Evolutionary conservation across 2,113 vertebrate genomes (phyloP).

Genomic region (Colistium nudipinnis): DNA sequence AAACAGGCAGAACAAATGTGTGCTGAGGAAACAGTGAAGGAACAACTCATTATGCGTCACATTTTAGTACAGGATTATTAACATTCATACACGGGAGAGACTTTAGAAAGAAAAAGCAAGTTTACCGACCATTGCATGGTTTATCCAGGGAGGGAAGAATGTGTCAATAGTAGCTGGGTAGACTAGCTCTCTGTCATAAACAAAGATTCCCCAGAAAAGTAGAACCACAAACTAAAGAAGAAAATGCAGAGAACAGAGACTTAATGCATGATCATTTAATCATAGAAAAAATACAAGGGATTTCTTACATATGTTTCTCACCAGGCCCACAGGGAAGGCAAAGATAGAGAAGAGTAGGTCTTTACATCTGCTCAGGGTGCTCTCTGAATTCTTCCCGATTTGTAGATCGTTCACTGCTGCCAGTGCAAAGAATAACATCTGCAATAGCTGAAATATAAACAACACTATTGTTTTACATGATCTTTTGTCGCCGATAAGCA

Average conservation of each 20-base stretch:
- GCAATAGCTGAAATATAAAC: slow-evolving; percentile 72
- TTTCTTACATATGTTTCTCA: slow-evolving; percentile 52
- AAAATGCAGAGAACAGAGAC: slow-evolving; percentile 29
- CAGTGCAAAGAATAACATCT: slow-evolving; percentile 78
- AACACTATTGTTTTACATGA: not conserved
- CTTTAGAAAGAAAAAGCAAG: not conserved
- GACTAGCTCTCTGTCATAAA: slow-evolving; percentile 87
- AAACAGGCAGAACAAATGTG: slow-evolving; percentile 75
- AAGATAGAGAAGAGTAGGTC: slow-evolving; percentile 79
- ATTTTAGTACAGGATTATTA: not conserved
- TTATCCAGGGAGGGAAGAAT: slow-evolving; percentile 87
- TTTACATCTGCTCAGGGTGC: slow-evolving; percentile 59
- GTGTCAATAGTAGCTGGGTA: slow-evolving; percentile 85
- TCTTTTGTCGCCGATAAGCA: no score
- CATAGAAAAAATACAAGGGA: not conserved
- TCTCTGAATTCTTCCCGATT: slow-evolving; percentile 23
- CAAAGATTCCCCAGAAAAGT: slow-evolving; percentile 88
- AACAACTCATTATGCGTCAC: not conserved
- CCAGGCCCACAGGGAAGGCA: slow-evolving; percentile 80
- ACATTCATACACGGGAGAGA: no score
- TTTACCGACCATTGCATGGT: slow-evolving; percentile 86
- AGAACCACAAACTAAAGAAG: slow-evolving; percentile 84
- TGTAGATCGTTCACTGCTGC: slow-evolving; percentile 72
- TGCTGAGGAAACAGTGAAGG: slow-evolving; percentile 68
- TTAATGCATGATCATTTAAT: not conserved